These are phyloP conservation scores for Ferrisia virgata DNA, from an alignment of 2,888 invertebrate species.

Conservation along the genomic window DNA sequence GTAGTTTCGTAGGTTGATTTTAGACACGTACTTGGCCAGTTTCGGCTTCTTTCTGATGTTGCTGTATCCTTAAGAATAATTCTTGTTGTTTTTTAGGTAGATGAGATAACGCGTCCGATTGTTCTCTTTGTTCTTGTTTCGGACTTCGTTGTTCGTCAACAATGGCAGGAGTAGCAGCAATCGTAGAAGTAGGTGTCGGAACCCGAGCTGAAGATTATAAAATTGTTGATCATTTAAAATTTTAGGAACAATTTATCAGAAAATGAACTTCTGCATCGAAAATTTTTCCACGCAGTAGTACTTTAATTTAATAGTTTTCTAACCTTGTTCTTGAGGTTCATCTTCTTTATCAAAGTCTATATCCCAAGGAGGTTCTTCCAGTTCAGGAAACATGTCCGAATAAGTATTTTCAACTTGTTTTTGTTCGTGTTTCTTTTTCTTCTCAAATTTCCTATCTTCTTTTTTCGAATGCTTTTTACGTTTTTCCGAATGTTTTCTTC, in stretches of 20 bases:
- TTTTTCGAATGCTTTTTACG: slow-evolving; percentile 29
- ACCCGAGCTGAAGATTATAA: background rate
- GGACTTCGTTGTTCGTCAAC: slow-evolving; percentile 8
- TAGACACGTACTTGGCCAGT: slow-evolving; percentile 4
- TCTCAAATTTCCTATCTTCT: slow-evolving; percentile 21
- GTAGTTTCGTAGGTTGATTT: background rate
- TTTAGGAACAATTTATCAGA: too few species aligned
- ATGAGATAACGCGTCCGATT: slow-evolving; percentile 51
- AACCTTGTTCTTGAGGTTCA: background rate
- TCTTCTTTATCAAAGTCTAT: background rate
- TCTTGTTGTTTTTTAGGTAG: slow-evolving; percentile 66
- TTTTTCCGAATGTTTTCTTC: slow-evolving; percentile 32
- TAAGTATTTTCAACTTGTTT: slow-evolving; percentile 30
- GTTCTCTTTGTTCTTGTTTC: slow-evolving; percentile 35
- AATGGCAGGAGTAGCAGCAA: background rate
- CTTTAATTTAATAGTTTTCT: background rate
- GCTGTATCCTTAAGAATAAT: slow-evolving; percentile 64
- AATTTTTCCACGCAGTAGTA: too few species aligned
- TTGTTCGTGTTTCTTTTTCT: slow-evolving; percentile 35
- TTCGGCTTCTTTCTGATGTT: slow-evolving; percentile 58
- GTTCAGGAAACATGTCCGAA: background rate
- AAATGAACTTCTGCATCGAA: too few species aligned
- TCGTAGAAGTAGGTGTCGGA: background rate
- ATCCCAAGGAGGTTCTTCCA: slow-evolving; percentile 1
- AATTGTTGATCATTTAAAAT: too few species aligned